Percentiles rank a stretch among this genome's conserved stretches.
Evolutionary conservation across 2,888 invertebrate species (phyloP).

Genomic region (Anodontia alba): DNA sequence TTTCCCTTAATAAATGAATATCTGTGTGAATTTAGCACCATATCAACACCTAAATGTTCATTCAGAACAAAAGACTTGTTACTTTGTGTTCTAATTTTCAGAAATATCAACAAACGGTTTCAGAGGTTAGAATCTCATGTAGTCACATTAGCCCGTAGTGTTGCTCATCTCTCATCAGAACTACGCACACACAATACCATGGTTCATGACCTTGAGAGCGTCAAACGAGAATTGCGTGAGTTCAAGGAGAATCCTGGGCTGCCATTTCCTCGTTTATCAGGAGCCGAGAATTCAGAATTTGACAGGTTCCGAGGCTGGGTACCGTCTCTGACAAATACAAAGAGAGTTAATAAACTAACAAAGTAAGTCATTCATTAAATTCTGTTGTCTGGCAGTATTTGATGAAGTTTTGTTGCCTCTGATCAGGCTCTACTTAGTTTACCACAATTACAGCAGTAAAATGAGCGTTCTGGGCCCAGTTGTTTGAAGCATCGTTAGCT

Average conservation of each 20-base stretch:
- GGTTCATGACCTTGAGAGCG: conserved; percentile 94
- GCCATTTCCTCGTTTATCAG: conserved; percentile 45
- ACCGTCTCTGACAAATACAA: conserved; percentile 91
- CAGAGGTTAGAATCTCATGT: conserved; percentile 96
- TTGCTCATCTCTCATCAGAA: conserved; percentile 95
- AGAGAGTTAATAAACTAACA: conserved; percentile 93
- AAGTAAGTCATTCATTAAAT: conserved; percentile 86
- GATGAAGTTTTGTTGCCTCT: neutral
- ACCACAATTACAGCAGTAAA: too few species aligned
- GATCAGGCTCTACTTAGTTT: neutral
- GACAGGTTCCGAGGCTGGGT: conserved; percentile 84
- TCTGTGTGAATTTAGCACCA: too few species aligned
- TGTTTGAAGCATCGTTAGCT: too few species aligned
- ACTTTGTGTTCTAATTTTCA: conserved; percentile 70
- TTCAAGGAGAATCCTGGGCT: conserved; percentile 83
- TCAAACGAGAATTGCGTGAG: conserved; percentile 92
- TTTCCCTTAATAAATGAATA: too few species aligned
- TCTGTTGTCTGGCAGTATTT: too few species aligned
- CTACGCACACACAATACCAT: conserved; percentile 95
- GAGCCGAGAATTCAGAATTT: conserved; percentile 68
- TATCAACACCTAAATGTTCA: too few species aligned
- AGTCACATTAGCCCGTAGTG: conserved; percentile 94
- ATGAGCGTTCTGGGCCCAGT: too few species aligned
- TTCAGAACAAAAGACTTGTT: too few species aligned
- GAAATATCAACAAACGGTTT: conserved; percentile 94